Evolutionary conservation across 1,140 invertebrate genomes (phyloP).

Genomic region (Ceratina australensis): DNA sequence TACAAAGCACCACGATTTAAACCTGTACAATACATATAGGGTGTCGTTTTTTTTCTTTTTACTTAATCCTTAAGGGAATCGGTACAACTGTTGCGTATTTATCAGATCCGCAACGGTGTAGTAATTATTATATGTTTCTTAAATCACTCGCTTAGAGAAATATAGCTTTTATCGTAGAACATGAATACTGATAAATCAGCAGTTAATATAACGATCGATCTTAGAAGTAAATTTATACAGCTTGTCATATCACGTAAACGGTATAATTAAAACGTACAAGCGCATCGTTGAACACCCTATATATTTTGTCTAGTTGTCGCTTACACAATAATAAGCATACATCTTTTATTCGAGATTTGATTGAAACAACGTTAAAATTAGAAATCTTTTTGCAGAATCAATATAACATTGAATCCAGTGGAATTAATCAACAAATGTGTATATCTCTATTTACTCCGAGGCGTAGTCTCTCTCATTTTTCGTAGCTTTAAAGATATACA

Average conservation of each 20-base stretch:
- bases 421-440: not conserved
- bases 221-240: not conserved
- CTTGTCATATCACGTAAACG: not conserved
- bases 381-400: conserved; percentile 41
- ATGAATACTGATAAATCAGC: conserved; percentile 20
- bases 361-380: conserved; percentile 49
- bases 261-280: conserved; percentile 21
- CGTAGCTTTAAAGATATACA: not conserved
- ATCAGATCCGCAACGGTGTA: no score
- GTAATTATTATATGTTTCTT: conserved; percentile 7
- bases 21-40: conserved; percentile 56
- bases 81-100: conserved; percentile 14
- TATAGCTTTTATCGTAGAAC: conserved; percentile 12
- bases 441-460: not conserved
- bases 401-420: conserved; percentile 23
- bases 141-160: conserved; percentile 4
- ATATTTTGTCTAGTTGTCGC: conserved; percentile 53
- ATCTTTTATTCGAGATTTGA: conserved; percentile 38
- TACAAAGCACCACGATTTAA: conserved; percentile 69
- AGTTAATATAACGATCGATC: not conserved
- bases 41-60: conserved; percentile 24
- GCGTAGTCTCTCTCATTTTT: not conserved
- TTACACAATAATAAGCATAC: conserved; percentile 50
- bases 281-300: conserved; percentile 55
- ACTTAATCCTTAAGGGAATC: conserved; percentile 20